Evolutionary conservation across 2,888 invertebrate species (phyloP).

Genomic region (Lasioglossum lativentre): DNA sequence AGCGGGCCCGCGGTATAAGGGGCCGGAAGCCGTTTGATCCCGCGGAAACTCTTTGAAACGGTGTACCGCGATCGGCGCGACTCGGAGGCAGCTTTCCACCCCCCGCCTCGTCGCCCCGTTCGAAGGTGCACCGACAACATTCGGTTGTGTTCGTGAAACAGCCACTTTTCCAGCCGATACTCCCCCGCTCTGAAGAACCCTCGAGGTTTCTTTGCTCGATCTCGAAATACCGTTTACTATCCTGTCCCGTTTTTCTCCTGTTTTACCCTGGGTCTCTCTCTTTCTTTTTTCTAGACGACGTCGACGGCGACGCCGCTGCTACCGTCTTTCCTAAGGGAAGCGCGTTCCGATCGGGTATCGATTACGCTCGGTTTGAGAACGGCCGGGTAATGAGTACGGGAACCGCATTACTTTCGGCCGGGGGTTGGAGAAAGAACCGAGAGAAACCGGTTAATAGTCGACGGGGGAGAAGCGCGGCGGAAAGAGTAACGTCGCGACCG

Average conservation of each 20-base stretch:
- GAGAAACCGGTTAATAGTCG: constrained; percentile 61
- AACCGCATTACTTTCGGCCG: constrained; percentile 41
- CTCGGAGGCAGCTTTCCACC: background rate
- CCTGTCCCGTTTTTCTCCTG: constrained; percentile 2
- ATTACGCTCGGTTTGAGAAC: constrained; percentile 67
- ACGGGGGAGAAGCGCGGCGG: constrained; percentile 24
- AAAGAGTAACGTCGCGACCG: constrained; percentile 50
- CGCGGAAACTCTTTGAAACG: constrained; percentile 41
- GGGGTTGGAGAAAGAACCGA: background rate
- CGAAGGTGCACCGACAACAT: constrained; percentile 50
- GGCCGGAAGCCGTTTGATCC: constrained; percentile 44
- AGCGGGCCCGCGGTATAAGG: background rate
- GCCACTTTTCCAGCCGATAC: constrained; percentile 71
- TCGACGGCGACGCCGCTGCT: background rate
- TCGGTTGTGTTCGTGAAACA: constrained; percentile 73
- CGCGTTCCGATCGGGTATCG: constrained; percentile 65
- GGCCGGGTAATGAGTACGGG: constrained; percentile 59
- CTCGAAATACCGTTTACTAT: constrained; percentile 59
- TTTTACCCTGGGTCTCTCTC: too few species aligned
- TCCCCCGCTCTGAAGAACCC: constrained; percentile 63
- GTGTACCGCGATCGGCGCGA: constrained; percentile 27
- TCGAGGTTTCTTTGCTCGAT: constrained; percentile 75
- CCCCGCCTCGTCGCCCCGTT: background rate
- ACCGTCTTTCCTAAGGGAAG: background rate
- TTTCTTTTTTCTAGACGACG: background rate